Percentiles rank a stretch among this genome's conserved stretches.
Conservation (phyloP, 2,113 vertebrate species). For the Tenebrosternarchus preto region DNA sequence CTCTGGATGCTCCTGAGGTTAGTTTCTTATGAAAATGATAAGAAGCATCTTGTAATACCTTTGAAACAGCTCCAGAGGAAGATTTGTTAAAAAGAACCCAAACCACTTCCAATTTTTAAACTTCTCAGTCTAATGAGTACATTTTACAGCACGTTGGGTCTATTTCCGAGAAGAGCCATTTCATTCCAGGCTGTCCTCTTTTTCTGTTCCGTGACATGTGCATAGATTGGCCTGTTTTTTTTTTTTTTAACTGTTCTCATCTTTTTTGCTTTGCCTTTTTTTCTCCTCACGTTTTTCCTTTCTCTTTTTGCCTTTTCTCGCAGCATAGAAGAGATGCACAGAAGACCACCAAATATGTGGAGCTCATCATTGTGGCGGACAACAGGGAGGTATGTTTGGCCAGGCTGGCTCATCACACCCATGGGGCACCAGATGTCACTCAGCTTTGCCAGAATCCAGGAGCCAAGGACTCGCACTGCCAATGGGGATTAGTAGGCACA, state of each 20-base stretch:
- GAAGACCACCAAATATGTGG: constrained; percentile 92
- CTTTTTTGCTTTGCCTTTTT: neutral
- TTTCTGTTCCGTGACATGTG: neutral
- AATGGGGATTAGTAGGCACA: constrained; percentile 1
- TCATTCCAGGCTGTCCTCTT: neutral
- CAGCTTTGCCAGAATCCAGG: neutral
- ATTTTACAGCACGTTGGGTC: neutral
- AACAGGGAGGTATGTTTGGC: constrained; percentile 89
- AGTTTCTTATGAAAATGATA: constrained; percentile 1
- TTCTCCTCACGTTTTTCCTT: neutral
- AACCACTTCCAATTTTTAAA: neutral
- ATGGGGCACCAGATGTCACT: constrained; percentile 8
- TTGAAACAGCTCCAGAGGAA: constrained; percentile 8
- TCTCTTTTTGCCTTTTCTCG: neutral
- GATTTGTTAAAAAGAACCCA: neutral
- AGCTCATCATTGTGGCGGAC: constrained; percentile 96
- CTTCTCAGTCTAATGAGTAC: neutral
- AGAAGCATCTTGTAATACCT: constrained; percentile 10
- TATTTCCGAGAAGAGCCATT: neutral
- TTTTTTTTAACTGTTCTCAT: neutral
- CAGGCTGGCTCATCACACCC: neutral
- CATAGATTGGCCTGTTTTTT: neutral
- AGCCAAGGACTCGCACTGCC: constrained; percentile 7
- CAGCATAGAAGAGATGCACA: constrained; percentile 88
- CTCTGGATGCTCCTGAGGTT: neutral